phyloP scores from a whole-genome alignment of 1,140 invertebrate genomes.

The Cydia amplana region DNA sequence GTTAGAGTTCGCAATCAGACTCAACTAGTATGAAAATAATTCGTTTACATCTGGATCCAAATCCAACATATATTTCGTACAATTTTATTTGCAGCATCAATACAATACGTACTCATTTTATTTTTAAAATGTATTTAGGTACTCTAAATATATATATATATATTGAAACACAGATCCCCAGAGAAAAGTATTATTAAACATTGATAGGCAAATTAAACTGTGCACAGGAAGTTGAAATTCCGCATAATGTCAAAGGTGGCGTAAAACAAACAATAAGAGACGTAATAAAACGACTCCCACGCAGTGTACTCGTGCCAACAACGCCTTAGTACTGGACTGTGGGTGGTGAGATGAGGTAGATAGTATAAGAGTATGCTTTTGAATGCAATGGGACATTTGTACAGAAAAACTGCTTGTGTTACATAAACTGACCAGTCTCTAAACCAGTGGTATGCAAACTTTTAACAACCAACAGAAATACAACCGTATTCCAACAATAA shows the following conservation, averaged over 20 bases:
- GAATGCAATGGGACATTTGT: conserved; percentile 31
- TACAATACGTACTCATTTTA: too few relatives aligned
- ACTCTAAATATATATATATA: too few relatives aligned
- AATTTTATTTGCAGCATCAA: too few relatives aligned
- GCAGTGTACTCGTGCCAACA: conserved; percentile 49
- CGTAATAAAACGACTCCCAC: conserved; percentile 15
- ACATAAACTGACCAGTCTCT: not conserved
- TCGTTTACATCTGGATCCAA: too few relatives aligned
- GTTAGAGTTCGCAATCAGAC: too few relatives aligned
- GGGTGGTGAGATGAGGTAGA: conserved; percentile 45
- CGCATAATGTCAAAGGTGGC: conserved; percentile 10
- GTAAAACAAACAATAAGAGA: conserved; percentile 10
- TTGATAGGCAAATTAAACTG: not conserved
- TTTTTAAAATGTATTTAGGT: not conserved
- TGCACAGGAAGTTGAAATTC: conserved; percentile 11
- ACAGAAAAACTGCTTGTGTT: conserved; percentile 19
- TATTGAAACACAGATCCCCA: too few relatives aligned
- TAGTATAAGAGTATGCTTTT: conserved; percentile 19
- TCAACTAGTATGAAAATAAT: too few relatives aligned
- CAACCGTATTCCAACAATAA: too few relatives aligned
- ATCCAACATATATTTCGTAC: too few relatives aligned
- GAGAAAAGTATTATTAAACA: conserved; percentile 1
- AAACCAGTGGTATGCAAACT: too few relatives aligned
- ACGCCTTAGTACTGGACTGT: conserved; percentile 44
- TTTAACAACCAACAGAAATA: too few relatives aligned